phyloP scores from a whole-genome alignment of 2,888 invertebrate genomes.

The Neoscelio sp. region DNA sequence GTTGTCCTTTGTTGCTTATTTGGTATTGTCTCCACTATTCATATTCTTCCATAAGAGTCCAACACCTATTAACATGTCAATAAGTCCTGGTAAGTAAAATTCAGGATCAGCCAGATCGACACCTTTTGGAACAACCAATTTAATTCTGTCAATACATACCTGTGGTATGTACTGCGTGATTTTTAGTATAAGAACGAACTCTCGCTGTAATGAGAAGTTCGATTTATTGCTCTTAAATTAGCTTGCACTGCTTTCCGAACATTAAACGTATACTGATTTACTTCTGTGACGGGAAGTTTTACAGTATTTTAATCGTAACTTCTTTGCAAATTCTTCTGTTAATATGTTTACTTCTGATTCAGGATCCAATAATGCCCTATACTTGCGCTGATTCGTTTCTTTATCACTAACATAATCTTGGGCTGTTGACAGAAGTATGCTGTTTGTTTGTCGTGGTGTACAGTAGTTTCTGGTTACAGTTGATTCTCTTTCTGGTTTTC shows the following conservation, averaged over 20 bases:
- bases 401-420: not conserved
- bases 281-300: not conserved
- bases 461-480: not conserved
- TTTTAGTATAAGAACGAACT: no score
- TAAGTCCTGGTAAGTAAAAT: no score
- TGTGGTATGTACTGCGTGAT: no score
- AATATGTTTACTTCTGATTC: constrained; percentile 11
- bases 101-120: no score
- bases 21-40: no score
- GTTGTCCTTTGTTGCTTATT: no score
- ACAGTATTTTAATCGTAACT: not conserved
- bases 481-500: not conserved
- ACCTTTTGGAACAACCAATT: no score
- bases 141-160: no score
- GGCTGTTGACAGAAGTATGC: constrained; percentile 5
- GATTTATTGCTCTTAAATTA: no score
- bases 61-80: no score
- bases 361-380: constrained; percentile 4
- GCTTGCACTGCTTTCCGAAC: constrained; percentile 1
- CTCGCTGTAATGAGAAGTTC: no score
- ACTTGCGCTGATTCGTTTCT: not conserved
- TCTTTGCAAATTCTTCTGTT: constrained; percentile 11
- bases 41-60: no score
- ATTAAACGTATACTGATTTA: not conserved
- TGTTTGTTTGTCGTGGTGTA: not conserved